Evolutionary conservation across 2,113 vertebrate genomes (phyloP).

Genomic region (Lepus americanus): DNA sequence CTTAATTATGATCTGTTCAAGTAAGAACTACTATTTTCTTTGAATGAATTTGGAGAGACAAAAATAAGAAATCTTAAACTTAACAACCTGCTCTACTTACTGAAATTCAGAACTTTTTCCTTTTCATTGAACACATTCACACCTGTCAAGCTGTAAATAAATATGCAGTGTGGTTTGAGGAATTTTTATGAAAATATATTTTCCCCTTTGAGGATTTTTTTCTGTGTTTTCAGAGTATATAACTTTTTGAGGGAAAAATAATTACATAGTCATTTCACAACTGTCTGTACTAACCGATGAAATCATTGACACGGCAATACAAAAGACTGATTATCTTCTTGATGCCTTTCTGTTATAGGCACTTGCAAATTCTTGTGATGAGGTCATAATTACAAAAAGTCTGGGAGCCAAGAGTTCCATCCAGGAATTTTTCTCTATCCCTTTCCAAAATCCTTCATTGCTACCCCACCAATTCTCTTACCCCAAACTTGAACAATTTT

Average conservation of each 20-base stretch:
- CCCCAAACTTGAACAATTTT: slow-evolving; percentile 22
- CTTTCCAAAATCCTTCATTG: slow-evolving; percentile 28
- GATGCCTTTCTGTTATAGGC: not conserved
- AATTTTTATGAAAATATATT: slow-evolving; percentile 36
- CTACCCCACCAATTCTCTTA: not conserved
- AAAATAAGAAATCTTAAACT: not conserved
- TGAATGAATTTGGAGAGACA: slow-evolving; percentile 49
- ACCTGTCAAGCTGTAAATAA: slow-evolving; percentile 40
- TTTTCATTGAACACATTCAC: not conserved
- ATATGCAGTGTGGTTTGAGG: not conserved
- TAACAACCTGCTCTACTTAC: not conserved
- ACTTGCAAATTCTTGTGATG: slow-evolving; percentile 34
- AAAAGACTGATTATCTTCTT: slow-evolving; percentile 17
- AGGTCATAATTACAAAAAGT: slow-evolving; percentile 26
- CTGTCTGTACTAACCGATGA: slow-evolving; percentile 7
- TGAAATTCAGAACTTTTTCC: not conserved
- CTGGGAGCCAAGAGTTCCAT: not conserved
- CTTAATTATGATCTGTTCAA: slow-evolving; percentile 20
- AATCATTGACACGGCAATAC: not conserved
- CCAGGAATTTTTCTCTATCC: not conserved
- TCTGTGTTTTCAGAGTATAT: not conserved
- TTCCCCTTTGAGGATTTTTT: slow-evolving; percentile 1
- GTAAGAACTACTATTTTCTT: slow-evolving; percentile 53
- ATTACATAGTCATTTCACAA: slow-evolving; percentile 30
- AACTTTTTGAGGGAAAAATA: slow-evolving; percentile 46